phyloP scores from a whole-genome alignment of 2,797 vertebrate species.

The Lophura swinhoii region DNA sequence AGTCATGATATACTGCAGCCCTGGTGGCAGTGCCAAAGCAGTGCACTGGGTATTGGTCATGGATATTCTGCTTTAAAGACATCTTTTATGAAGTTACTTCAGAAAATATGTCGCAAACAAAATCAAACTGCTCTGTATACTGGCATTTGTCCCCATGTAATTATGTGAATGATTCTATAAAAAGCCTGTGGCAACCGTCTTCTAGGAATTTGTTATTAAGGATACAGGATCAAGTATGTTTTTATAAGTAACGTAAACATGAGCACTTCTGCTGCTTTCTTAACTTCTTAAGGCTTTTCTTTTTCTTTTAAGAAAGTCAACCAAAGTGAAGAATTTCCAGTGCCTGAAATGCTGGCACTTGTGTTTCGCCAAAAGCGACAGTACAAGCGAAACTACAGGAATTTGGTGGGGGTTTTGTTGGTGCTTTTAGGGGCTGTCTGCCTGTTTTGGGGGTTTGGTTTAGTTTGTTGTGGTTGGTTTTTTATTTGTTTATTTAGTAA shows the following conservation, averaged over 20 bases:
- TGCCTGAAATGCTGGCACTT: background rate
- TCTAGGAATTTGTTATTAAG: background rate
- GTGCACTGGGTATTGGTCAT: background rate
- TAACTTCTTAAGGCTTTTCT: background rate
- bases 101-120: background rate
- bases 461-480: background rate
- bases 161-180: background rate
- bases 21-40: background rate
- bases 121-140: background rate
- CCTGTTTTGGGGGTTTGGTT: background rate
- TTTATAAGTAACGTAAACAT: background rate
- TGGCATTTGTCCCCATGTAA: background rate
- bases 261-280: background rate
- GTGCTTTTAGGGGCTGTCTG: background rate
- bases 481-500: background rate
- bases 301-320: background rate
- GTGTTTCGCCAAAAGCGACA: no score
- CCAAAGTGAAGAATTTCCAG: background rate
- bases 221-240: background rate
- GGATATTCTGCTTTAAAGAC: background rate
- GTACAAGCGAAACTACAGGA: background rate
- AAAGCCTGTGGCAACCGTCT: background rate
- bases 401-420: accelerated
- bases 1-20: background rate
- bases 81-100: background rate